Evolutionary conservation across 2,797 vertebrate genomes (phyloP).

Genomic region (Megalops cyprinoides): DNA sequence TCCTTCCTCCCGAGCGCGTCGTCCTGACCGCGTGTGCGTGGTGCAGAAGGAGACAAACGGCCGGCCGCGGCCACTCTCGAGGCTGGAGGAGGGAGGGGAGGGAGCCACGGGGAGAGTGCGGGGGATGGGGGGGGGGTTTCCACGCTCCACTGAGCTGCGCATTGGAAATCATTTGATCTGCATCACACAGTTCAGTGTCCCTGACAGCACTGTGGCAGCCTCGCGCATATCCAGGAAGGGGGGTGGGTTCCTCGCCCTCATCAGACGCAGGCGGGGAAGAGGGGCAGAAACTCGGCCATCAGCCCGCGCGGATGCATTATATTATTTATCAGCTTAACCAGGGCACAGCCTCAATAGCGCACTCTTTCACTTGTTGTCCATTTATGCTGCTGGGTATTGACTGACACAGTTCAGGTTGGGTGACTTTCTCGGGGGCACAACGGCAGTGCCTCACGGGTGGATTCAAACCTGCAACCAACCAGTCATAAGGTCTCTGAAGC

Average conservation of each 20-base stretch:
- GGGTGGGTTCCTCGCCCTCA: conserved; percentile 42
- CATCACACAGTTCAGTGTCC: conserved; percentile 67
- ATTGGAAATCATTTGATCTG: conserved; percentile 76
- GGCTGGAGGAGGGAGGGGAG: conserved; percentile 37
- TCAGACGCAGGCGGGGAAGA: conserved; percentile 40
- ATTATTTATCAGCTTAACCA: neutral
- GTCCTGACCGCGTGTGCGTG: neutral
- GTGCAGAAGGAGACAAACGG: conserved; percentile 43
- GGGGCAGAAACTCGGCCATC: neutral
- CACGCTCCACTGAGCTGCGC: conserved; percentile 56
- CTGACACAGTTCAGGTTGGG: neutral
- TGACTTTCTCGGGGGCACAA: neutral
- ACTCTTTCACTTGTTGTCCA: neutral
- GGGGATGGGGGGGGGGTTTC: conserved; percentile 39
- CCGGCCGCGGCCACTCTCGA: conserved; percentile 23
- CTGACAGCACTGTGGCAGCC: conserved; percentile 52
- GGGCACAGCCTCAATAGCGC: neutral
- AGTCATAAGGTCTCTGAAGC: neutral
- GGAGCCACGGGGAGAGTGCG: no score
- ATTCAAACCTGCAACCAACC: neutral
- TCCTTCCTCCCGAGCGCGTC: neutral
- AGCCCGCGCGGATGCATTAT: neutral
- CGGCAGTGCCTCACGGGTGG: no score
- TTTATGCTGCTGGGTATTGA: neutral
- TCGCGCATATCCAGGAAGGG: conserved; percentile 44